A percentile compares a stretch with the other conserved stretches of the same genome.
Evolutionary conservation across 2,888 invertebrate species (phyloP).

Genomic region (Ceramica pisi): DNA sequence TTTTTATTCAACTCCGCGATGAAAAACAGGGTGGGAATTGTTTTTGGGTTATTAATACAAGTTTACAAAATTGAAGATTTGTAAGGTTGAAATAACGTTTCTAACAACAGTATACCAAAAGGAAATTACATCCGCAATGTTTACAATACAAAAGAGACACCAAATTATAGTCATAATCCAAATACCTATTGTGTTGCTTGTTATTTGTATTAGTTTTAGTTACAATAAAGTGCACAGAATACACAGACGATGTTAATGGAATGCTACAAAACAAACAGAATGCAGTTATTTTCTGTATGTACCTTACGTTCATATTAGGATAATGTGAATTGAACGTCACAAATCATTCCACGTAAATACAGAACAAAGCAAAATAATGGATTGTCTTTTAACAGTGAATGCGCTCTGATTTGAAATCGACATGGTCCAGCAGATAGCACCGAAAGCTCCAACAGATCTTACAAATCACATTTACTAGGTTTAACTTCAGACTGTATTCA

Average conservation of each 20-base stretch:
- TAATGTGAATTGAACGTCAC: neutral
- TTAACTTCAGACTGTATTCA: neutral
- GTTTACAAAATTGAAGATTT: conserved; percentile 8
- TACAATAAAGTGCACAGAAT: conserved; percentile 4
- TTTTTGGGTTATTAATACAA: conserved; percentile 7
- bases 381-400: neutral
- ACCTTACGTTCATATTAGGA: neutral
- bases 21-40: conserved; percentile 12
- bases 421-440: neutral
- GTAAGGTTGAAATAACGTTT: neutral
- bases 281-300: neutral
- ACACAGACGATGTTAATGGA: conserved; percentile 25
- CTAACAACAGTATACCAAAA: neutral
- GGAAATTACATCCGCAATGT: neutral
- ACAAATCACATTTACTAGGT: neutral
- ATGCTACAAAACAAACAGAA: conserved; percentile 6
- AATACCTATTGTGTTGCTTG: conserved; percentile 25
- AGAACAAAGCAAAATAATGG: neutral
- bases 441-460: neutral
- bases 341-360: neutral
- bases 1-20: conserved; percentile 42
- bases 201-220: conserved; percentile 16
- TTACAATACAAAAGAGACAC: conserved; percentile 6
- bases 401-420: neutral
- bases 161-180: conserved; percentile 10